These are phyloP conservation scores for Phyto melanocephala DNA, from an alignment of 2,888 invertebrate genomes.

Conservation along the genomic window DNA sequence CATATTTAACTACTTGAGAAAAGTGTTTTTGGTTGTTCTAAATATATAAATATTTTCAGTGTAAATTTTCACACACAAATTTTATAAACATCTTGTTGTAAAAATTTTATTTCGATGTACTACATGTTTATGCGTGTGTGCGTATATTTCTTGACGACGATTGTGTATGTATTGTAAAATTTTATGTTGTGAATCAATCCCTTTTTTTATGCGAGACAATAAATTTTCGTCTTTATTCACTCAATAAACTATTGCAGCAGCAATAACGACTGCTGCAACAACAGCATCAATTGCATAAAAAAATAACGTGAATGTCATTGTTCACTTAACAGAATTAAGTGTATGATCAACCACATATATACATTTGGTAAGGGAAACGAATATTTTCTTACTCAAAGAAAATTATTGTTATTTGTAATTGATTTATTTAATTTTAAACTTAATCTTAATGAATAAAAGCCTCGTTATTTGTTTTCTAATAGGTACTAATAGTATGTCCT, in stretches of 20 bases:
- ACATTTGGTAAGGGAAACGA: conserved; percentile 28
- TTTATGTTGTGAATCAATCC: conserved; percentile 59
- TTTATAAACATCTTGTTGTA: conserved; percentile 33
- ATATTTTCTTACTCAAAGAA: background rate
- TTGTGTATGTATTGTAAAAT: conserved; percentile 49
- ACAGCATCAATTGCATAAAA: background rate
- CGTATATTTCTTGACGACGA: conserved; percentile 5
- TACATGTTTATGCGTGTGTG: background rate
- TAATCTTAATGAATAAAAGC: background rate
- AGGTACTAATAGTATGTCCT: too few relatives aligned
- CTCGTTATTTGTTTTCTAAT: background rate
- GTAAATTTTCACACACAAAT: conserved; percentile 2
- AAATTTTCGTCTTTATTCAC: conserved; percentile 59
- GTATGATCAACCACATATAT: background rate
- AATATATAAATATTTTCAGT: too few relatives aligned
- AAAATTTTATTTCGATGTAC: conserved; percentile 4
- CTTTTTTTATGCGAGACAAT: conserved; percentile 61
- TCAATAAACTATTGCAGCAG: conserved; percentile 59
- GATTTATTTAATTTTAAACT: too few relatives aligned
- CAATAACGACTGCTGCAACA: conserved; percentile 37
- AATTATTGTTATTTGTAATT: too few relatives aligned
- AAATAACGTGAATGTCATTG: conserved; percentile 36
- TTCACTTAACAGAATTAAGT: conserved; percentile 41
- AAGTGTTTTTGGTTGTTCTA: too few relatives aligned
- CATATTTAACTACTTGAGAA: too few relatives aligned